Evolutionary conservation across 2,113 vertebrate genomes (phyloP).

Genomic region (Cyrtonyx montezumae): DNA sequence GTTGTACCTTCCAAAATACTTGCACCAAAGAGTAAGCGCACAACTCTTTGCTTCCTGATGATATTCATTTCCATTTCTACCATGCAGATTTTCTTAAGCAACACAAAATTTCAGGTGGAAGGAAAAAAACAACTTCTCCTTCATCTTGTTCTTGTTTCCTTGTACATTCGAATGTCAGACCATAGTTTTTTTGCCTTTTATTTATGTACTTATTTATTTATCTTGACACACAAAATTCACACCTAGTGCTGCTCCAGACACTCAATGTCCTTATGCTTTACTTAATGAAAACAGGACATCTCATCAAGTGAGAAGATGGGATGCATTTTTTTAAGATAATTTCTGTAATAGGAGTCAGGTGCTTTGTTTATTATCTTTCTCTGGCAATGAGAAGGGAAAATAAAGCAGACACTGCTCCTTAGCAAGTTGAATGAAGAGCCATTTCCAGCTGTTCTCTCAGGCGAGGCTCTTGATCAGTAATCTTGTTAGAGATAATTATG

Average conservation of each 20-base stretch:
- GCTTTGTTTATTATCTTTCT: not conserved
- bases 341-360: not conserved
- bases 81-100: not conserved
- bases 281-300: not conserved
- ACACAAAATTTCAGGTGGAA: not conserved
- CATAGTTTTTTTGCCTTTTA: not conserved
- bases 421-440: not conserved
- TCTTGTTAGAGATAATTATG: constrained; percentile 6
- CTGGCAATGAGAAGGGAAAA: not conserved
- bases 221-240: not conserved
- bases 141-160: not conserved
- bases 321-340: not conserved
- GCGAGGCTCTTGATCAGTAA: constrained; percentile 23
- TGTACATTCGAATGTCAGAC: not conserved
- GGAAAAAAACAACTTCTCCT: not conserved
- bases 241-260: not conserved
- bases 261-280: not conserved
- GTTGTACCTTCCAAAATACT: not conserved
- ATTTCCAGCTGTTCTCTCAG: constrained; percentile 39
- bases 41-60: not conserved
- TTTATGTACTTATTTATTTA: not conserved
- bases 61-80: not conserved
- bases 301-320: not conserved
- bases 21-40: not conserved
- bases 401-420: not conserved